phyloP scores from a whole-genome alignment of 2,113 vertebrate species.

The Lampris incognitus region DNA sequence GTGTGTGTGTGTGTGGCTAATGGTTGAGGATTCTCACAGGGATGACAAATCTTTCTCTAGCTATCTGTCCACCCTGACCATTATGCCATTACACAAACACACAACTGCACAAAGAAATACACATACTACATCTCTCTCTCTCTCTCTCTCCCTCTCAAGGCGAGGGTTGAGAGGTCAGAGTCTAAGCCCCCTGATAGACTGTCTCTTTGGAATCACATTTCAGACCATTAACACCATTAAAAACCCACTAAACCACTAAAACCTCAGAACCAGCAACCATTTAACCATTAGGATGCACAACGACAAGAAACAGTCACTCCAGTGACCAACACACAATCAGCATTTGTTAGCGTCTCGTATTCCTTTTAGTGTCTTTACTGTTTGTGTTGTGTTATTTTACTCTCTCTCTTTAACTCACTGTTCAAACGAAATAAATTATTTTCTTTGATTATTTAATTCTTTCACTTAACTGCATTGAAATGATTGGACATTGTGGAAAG shows the following conservation, averaged over 20 bases:
- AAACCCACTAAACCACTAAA: constrained; percentile 83
- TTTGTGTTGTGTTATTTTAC: neutral
- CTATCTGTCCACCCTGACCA: constrained; percentile 42
- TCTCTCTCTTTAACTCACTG: neutral
- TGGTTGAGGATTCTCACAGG: constrained; percentile 36
- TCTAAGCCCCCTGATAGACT: constrained; percentile 75
- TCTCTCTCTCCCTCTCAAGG: constrained; percentile 39
- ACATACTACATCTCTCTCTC: constrained; percentile 36
- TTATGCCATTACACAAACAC: constrained; percentile 31
- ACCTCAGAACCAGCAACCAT: constrained; percentile 78
- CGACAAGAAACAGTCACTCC: constrained; percentile 38
- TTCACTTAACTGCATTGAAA: neutral
- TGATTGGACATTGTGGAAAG: no score
- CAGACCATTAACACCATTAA: constrained; percentile 83
- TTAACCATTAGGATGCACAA: constrained; percentile 77
- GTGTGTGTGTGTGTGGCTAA: constrained; percentile 42
- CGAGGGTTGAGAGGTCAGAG: constrained; percentile 63
- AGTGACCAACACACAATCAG: constrained; percentile 20
- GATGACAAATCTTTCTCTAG: constrained; percentile 45
- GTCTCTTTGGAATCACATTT: constrained; percentile 78
- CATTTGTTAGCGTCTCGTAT: constrained; percentile 27
- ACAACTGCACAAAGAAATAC: constrained; percentile 10
- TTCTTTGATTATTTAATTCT: neutral
- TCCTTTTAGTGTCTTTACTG: constrained; percentile 15
- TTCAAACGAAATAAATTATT: neutral